A percentile compares a stretch with the other conserved stretches of the same genome.
phyloP scores from a whole-genome alignment of 2,113 vertebrate species.

The Mixornis gularis region DNA sequence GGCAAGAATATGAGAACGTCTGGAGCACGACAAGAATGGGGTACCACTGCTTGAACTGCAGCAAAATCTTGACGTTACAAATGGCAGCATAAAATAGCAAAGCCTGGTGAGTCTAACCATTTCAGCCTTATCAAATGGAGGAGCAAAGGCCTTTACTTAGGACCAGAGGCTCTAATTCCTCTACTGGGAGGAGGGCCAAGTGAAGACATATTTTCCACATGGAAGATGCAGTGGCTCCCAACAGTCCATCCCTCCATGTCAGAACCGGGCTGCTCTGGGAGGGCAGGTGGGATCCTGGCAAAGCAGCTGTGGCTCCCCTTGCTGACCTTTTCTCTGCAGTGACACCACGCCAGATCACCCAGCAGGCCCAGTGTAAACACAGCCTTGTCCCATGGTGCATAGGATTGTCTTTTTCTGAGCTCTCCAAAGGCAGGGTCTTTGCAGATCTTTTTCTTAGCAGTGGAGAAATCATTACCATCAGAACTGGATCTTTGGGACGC shows the following conservation, averaged over 20 bases:
- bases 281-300: not conserved
- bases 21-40: not conserved
- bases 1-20: not conserved
- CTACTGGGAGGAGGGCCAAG: not conserved
- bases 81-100: not conserved
- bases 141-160: not conserved
- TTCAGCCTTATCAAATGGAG: not conserved
- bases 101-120: not conserved
- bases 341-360: not conserved
- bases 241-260: accelerated
- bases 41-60: not conserved
- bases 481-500: not conserved
- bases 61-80: not conserved
- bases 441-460: not conserved
- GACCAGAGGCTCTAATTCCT: not conserved
- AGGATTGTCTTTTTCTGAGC: not conserved
- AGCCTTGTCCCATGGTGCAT: accelerated
- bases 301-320: not conserved
- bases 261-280: not conserved
- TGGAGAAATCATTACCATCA: not conserved
- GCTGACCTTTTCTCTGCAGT: not conserved
- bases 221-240: not conserved
- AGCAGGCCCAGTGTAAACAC: not conserved
- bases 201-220: not conserved
- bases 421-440: not conserved